phyloP scores from a whole-genome alignment of 2,888 invertebrate genomes.

The Sialis lutaria region DNA sequence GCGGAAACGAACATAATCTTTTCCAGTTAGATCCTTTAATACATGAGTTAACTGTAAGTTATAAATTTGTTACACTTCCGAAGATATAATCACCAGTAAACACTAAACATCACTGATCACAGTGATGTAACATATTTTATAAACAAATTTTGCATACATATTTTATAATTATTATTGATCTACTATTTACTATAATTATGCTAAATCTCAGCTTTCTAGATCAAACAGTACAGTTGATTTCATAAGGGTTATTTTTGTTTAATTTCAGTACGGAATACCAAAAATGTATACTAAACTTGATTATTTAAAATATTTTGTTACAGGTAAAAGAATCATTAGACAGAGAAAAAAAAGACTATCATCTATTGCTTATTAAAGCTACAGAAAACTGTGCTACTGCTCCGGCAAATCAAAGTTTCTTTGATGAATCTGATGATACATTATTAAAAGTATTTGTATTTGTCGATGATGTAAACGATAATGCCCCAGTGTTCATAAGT shows the following conservation, averaged over 20 bases:
- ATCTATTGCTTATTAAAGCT: slow-evolving; percentile 59
- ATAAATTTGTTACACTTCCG: background rate
- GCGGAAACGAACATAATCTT: slow-evolving; percentile 55
- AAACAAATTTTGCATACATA: too few relatives aligned
- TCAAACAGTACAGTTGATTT: too few relatives aligned
- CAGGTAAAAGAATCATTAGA: slow-evolving; percentile 47
- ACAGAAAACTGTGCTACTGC: slow-evolving; percentile 60
- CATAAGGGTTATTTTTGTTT: too few relatives aligned
- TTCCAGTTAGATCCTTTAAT: slow-evolving; percentile 56
- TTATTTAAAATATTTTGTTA: slow-evolving; percentile 5
- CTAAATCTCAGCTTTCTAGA: too few relatives aligned
- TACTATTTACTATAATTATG: too few relatives aligned
- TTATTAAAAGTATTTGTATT: slow-evolving; percentile 48
- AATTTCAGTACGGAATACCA: too few relatives aligned
- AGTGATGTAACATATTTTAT: too few relatives aligned
- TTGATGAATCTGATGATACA: slow-evolving; percentile 45
- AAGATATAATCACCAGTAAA: too few relatives aligned
- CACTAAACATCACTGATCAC: too few relatives aligned
- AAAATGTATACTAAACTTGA: too few relatives aligned
- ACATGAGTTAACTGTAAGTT: slow-evolving; percentile 46
- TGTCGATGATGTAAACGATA: slow-evolving; percentile 80
- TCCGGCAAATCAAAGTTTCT: slow-evolving; percentile 36
- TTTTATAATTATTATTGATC: too few relatives aligned
- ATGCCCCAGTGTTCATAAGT: slow-evolving; percentile 65
- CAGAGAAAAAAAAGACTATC: slow-evolving; percentile 49